Conservation (phyloP, 2,113 vertebrate genomes). For the Nestor notabilis region DNA sequence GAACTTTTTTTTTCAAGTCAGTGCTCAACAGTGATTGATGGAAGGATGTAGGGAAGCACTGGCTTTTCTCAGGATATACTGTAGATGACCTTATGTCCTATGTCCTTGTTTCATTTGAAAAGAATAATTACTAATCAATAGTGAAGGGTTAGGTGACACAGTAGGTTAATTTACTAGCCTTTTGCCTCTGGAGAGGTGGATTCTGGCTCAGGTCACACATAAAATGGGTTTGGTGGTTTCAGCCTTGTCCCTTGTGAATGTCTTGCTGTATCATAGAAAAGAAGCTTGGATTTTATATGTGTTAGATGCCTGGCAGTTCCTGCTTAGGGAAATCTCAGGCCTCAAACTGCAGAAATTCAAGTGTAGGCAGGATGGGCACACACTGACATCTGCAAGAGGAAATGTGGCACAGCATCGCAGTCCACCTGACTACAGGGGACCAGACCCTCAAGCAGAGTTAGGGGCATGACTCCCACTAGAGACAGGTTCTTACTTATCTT, state of each 20-base stretch:
- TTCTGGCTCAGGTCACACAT: conserved; percentile 66
- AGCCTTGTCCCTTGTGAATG: conserved; percentile 20
- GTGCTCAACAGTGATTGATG: conserved; percentile 50
- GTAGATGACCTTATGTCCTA: conserved; percentile 59
- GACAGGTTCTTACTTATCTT: too few species aligned
- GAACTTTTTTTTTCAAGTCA: conserved; percentile 47
- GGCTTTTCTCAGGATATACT: conserved; percentile 66
- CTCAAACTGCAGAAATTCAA: not conserved
- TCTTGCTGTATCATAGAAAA: conserved; percentile 32
- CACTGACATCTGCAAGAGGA: not conserved
- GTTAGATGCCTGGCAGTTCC: conserved; percentile 41
- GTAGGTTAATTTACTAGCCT: conserved; percentile 74
- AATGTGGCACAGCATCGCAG: accelerated
- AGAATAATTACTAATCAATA: conserved; percentile 79
- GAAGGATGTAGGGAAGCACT: conserved; percentile 50
- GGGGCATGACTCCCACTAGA: not conserved
- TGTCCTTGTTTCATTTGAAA: conserved; percentile 69
- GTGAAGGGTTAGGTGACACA: conserved; percentile 61
- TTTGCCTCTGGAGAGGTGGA: conserved; percentile 48
- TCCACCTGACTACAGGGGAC: accelerated
- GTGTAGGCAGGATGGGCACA: not conserved
- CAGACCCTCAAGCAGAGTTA: not conserved
- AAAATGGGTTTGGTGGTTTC: conserved; percentile 55
- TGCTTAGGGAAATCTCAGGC: conserved; percentile 30
- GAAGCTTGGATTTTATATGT: conserved; percentile 53